A percentile compares a stretch with the other conserved stretches of the same genome.
These are phyloP conservation scores for Paramormyrops kingsleyae DNA, from an alignment of 2,113 vertebrate species.

Conservation along the genomic window DNA sequence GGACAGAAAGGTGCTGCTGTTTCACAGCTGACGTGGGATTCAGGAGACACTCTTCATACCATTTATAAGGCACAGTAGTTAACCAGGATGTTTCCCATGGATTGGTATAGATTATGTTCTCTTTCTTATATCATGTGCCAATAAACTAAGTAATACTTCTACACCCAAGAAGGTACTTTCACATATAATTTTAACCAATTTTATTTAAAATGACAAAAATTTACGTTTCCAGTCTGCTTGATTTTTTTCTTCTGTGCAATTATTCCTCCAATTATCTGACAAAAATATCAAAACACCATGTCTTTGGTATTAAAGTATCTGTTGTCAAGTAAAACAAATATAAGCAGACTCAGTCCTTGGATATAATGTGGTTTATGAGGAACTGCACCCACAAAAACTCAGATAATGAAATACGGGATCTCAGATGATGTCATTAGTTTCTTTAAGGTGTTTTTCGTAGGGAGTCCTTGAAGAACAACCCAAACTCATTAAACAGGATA, in stretches of 20 bases:
- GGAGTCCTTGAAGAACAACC: not conserved
- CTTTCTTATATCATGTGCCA: not conserved
- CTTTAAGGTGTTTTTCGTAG: not conserved
- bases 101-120: not conserved
- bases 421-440: not conserved
- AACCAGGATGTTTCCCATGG: not conserved
- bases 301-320: slow-evolving; percentile 12
- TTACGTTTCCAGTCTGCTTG: not conserved
- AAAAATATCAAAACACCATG: slow-evolving; percentile 8
- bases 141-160: not conserved
- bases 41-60: not conserved
- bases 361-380: not conserved
- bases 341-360: not conserved
- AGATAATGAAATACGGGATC: not conserved
- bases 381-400: not conserved
- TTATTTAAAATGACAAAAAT: not conserved
- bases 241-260: not conserved
- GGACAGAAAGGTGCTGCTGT: not conserved
- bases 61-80: not conserved
- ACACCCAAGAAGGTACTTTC: not conserved
- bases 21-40: not conserved
- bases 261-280: not conserved
- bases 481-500: not conserved
- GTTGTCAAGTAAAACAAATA: not conserved
- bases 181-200: not conserved